Percentiles rank a stretch among this genome's conserved stretches.
These are phyloP conservation scores for Neosilurus hyrtlii DNA, from an alignment of 2,797 vertebrate genomes.

Conservation along the genomic window DNA sequence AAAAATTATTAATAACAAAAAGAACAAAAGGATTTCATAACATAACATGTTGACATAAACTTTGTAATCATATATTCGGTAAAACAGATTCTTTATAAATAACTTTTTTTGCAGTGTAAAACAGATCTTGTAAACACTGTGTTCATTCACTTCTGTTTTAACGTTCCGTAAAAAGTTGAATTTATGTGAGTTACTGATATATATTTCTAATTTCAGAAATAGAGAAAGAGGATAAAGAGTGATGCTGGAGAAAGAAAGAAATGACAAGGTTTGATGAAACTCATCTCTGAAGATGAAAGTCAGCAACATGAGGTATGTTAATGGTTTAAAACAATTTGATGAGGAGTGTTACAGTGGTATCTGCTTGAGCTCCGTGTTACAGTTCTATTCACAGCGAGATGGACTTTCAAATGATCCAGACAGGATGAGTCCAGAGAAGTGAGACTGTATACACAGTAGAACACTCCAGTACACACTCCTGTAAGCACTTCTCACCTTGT, in stretches of 20 bases:
- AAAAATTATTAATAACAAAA: neutral
- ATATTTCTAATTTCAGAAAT: neutral
- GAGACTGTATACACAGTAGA: neutral
- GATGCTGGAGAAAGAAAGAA: neutral
- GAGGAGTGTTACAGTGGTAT: neutral
- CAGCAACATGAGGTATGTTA: neutral
- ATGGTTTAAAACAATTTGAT: neutral
- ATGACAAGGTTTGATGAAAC: neutral
- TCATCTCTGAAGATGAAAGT: neutral
- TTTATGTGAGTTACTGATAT: neutral
- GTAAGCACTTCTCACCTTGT: neutral
- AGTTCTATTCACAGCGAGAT: neutral
- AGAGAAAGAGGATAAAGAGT: neutral
- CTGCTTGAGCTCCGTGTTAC: neutral
- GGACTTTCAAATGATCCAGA: neutral
- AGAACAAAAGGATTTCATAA: neutral
- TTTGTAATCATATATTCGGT: neutral
- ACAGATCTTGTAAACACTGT: neutral
- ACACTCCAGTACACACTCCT: neutral
- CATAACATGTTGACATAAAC: neutral
- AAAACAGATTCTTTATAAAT: neutral
- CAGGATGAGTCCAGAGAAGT: neutral
- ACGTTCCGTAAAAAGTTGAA: neutral
- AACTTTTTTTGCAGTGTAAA: neutral
- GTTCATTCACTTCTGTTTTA: neutral